Percentiles rank a stretch among this genome's conserved stretches.
Conservation (phyloP, 2,113 vertebrate species). For the Zosterops japonicus region DNA sequence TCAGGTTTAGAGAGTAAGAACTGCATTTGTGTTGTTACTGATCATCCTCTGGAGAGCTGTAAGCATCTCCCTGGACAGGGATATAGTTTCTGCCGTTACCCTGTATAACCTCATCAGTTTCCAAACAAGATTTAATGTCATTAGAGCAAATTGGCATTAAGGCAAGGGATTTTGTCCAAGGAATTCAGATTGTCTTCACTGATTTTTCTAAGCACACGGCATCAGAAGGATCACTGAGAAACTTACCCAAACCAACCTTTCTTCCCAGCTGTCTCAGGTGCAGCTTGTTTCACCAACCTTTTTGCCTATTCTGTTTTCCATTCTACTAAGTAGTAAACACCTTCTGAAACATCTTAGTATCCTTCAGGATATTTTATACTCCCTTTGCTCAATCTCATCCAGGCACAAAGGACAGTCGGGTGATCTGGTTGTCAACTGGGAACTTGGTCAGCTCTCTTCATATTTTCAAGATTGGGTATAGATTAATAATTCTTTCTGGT, state of each 20-base stretch:
- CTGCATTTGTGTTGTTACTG: not conserved
- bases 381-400: not conserved
- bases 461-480: not conserved
- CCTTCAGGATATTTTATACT: not conserved
- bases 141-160: not conserved
- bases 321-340: not conserved
- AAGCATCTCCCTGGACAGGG: not conserved
- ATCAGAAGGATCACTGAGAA: not conserved
- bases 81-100: slow-evolving; percentile 20
- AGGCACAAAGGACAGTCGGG: not conserved
- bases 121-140: not conserved
- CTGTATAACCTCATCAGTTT: not conserved
- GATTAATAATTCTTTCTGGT: not conserved
- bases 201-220: not conserved
- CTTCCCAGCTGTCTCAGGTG: not conserved
- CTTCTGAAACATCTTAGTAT: not conserved
- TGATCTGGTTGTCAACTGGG: not conserved
- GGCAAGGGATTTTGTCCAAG: not conserved
- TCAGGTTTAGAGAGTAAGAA: not conserved
- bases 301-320: not conserved
- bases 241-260: not conserved
- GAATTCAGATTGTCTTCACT: not conserved
- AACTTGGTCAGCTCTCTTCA: not conserved
- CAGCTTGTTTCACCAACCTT: not conserved
- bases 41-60: not conserved